These are phyloP conservation scores for Cepaea hortensis DNA, from an alignment of 2,888 invertebrate species.

Conservation along the genomic window DNA sequence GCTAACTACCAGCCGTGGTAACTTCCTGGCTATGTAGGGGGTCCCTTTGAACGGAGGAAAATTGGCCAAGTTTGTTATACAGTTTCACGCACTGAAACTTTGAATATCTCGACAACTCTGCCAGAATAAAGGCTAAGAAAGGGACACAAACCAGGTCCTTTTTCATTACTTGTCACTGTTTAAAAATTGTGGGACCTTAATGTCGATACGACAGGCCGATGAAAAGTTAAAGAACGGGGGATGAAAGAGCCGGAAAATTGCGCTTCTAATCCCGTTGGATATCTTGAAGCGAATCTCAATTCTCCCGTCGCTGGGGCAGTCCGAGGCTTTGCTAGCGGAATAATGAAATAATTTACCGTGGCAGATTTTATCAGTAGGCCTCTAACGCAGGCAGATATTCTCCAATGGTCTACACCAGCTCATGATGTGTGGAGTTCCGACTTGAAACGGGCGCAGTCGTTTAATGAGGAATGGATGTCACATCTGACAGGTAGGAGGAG, in stretches of 20 bases:
- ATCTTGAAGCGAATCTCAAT: slow-evolving; percentile 23
- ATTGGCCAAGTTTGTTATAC: background rate
- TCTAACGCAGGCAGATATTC: slow-evolving; percentile 13
- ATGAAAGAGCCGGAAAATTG: slow-evolving; percentile 37
- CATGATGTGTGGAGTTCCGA: slow-evolving; percentile 7
- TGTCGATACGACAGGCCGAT: slow-evolving; percentile 12
- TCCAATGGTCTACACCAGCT: background rate
- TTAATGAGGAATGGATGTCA: slow-evolving; percentile 15
- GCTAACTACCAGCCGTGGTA: too few species aligned
- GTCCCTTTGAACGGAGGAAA: background rate
- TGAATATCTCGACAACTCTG: background rate
- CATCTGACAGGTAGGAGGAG: background rate
- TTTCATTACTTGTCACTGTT: slow-evolving; percentile 29
- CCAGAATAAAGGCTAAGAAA: background rate
- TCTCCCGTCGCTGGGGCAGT: background rate
- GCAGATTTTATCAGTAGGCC: slow-evolving; percentile 12
- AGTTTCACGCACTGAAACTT: background rate
- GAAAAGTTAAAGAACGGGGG: slow-evolving; percentile 2
- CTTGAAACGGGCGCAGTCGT: background rate
- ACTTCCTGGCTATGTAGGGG: background rate
- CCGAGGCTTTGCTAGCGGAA: background rate
- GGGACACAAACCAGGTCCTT: background rate
- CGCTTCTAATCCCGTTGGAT: slow-evolving; percentile 10
- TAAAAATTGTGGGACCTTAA: slow-evolving; percentile 5
- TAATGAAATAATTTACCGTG: slow-evolving; percentile 34